Conservation (phyloP, 2,113 vertebrate species). For the Chrysochloris asiatica region DNA sequence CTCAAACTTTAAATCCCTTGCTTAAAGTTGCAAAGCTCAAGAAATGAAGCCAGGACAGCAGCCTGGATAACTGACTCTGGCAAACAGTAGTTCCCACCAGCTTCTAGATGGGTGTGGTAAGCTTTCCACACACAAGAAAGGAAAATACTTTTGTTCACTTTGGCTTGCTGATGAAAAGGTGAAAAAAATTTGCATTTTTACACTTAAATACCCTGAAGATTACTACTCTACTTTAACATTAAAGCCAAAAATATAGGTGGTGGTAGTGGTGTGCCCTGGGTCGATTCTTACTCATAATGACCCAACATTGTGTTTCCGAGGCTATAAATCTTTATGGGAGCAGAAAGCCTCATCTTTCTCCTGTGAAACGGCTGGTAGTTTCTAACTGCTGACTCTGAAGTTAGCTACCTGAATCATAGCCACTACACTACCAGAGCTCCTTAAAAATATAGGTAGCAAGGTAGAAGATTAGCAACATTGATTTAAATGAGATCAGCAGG, state of each 20-base stretch:
- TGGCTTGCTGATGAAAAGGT: slow-evolving; percentile 36
- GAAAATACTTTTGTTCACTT: not conserved
- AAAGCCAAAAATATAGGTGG: not conserved
- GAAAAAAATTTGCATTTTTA: not conserved
- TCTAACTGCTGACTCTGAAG: too few relatives aligned
- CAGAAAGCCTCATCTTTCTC: too few relatives aligned
- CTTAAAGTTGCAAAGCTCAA: not conserved
- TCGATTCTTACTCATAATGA: too few relatives aligned
- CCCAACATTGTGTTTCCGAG: too few relatives aligned
- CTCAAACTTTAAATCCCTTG: not conserved
- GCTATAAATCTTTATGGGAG: too few relatives aligned
- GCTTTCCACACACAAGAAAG: not conserved
- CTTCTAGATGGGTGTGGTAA: not conserved
- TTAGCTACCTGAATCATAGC: too few relatives aligned
- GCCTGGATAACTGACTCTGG: not conserved
- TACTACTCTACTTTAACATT: not conserved
- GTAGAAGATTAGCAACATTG: not conserved
- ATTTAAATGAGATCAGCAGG: not conserved
- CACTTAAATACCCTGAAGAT: not conserved
- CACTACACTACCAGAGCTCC: too few relatives aligned
- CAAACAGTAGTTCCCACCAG: not conserved
- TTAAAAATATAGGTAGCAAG: not conserved
- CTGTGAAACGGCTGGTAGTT: too few relatives aligned
- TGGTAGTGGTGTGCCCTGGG: too few relatives aligned
- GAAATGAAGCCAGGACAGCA: not conserved